phyloP scores from a whole-genome alignment of 1,140 invertebrate species.

The Augochlora pura region DNA sequence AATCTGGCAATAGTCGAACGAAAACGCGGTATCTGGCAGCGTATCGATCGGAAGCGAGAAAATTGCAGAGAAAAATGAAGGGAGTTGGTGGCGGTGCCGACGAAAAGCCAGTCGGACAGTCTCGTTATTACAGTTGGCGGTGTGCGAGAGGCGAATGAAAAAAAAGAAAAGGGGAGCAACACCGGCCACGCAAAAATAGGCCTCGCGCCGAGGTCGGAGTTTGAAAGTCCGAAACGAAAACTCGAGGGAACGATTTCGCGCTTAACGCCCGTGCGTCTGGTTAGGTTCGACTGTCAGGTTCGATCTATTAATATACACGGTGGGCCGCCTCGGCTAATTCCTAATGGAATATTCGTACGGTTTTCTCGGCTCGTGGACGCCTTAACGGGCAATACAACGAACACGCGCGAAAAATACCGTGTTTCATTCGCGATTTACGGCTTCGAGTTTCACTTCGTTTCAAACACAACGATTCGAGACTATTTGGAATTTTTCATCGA shows the following conservation, averaged over 20 bases:
- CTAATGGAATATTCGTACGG: conserved; percentile 63
- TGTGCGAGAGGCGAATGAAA: too few relatives aligned
- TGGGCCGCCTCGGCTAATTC: conserved; percentile 63
- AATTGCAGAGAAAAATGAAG: too few relatives aligned
- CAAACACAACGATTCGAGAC: too few relatives aligned
- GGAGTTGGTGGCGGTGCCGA: background rate
- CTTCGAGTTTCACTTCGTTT: background rate
- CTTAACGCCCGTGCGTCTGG: conserved; percentile 61
- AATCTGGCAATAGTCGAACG: too few relatives aligned
- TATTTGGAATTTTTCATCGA: too few relatives aligned
- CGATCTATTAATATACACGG: conserved; percentile 73
- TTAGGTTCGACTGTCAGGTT: conserved; percentile 75
- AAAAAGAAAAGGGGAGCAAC: background rate
- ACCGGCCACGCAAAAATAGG: conserved; percentile 10
- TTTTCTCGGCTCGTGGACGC: conserved; percentile 46
- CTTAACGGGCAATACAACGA: conserved; percentile 59
- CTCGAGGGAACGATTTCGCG: conserved; percentile 31
- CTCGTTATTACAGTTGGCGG: too few relatives aligned
- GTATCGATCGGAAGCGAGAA: too few relatives aligned
- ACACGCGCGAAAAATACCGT: background rate
- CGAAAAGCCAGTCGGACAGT: background rate
- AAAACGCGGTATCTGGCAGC: too few relatives aligned
- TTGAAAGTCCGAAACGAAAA: conserved; percentile 15
- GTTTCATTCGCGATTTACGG: background rate
- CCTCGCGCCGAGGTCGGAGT: conserved; percentile 3